A percentile compares a stretch with the other conserved stretches of the same genome.
Evolutionary conservation across 2,888 invertebrate genomes (phyloP).

Genomic region (Trissonchulus sp.): DNA sequence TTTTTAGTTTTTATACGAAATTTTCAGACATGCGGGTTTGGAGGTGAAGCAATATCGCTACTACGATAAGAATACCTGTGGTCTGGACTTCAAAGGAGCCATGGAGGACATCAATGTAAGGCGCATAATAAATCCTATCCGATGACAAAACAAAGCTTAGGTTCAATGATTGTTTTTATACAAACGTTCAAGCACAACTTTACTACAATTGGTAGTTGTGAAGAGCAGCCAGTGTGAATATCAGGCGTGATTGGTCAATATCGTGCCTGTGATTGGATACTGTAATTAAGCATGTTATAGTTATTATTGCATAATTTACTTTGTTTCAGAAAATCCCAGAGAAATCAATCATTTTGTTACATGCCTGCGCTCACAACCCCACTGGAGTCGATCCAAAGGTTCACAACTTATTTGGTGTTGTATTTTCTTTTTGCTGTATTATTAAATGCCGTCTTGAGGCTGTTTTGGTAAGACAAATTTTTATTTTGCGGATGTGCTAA

Average conservation of each 20-base stretch:
- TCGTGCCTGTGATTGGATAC: constrained; percentile 17
- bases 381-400: constrained; percentile 82
- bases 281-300: too few species aligned
- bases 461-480: neutral
- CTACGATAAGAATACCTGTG: constrained; percentile 85
- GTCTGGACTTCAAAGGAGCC: constrained; percentile 82
- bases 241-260: neutral
- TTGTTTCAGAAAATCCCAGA: constrained; percentile 85
- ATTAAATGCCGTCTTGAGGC: neutral
- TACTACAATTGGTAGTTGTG: constrained; percentile 13
- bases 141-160: too few species aligned
- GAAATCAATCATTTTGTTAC: constrained; percentile 77
- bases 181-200: too few species aligned
- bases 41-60: constrained; percentile 83
- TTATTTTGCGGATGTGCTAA: constrained; percentile 18
- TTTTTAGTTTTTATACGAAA: too few species aligned
- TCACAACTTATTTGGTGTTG: constrained; percentile 27
- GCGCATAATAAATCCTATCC: too few species aligned
- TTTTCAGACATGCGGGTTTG: constrained; percentile 65
- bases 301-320: too few species aligned
- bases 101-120: constrained; percentile 69
- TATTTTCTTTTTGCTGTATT: neutral
- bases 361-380: constrained; percentile 97
- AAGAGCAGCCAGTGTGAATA: constrained; percentile 2
- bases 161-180: too few species aligned